These are phyloP conservation scores for Drosophila cracens DNA, from an alignment of 2,888 invertebrate species.

Conservation along the genomic window DNA sequence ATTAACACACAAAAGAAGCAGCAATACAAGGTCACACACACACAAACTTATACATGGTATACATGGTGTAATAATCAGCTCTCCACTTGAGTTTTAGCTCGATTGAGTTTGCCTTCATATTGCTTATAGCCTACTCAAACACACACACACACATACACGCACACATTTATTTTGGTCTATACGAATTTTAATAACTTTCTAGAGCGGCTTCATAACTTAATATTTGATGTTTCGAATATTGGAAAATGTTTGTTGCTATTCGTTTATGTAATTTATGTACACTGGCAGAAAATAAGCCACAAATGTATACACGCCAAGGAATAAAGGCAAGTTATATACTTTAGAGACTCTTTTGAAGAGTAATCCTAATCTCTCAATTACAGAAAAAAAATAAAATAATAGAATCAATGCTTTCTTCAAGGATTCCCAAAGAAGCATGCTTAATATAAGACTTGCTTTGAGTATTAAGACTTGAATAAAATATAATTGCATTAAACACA, in stretches of 20 bases:
- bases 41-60: not conserved
- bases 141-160: not conserved
- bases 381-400: not conserved
- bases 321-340: not conserved
- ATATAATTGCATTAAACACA: not conserved
- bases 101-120: constrained; percentile 13
- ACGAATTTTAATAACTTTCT: constrained; percentile 5
- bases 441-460: not conserved
- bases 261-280: not conserved
- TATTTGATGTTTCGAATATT: not conserved
- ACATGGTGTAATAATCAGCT: constrained; percentile 42
- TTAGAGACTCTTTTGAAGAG: not conserved
- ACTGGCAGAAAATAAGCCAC: not conserved
- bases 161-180: not conserved
- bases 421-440: not conserved
- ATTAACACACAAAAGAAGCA: constrained; percentile 54
- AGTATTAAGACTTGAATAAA: not conserved
- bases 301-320: not conserved
- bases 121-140: not conserved
- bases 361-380: not conserved
- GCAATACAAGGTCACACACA: constrained; percentile 11
- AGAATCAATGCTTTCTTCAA: not conserved
- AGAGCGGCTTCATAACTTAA: not conserved
- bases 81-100: constrained; percentile 31
- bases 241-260: not conserved